Evolutionary conservation across 1,140 invertebrate genomes (phyloP).

Genomic region (Andricus grossulariae): DNA sequence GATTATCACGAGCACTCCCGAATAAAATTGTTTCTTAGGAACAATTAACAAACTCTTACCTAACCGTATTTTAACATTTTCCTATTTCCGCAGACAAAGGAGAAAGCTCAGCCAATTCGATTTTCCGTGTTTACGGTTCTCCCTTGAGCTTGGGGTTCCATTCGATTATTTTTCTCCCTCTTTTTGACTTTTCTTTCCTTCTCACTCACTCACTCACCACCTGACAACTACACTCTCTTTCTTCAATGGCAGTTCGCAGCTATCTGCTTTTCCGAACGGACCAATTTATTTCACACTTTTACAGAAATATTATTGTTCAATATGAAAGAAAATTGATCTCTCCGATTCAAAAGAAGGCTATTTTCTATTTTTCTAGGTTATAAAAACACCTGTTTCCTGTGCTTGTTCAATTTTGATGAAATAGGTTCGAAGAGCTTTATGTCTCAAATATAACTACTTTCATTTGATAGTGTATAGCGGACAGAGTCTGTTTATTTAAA

Average conservation of each 20-base stretch:
- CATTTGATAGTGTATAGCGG: too few species aligned
- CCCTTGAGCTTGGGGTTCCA: slow-evolving; percentile 27
- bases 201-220: slow-evolving; percentile 38
- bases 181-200: slow-evolving; percentile 42
- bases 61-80: slow-evolving; percentile 48
- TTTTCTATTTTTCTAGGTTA: too few species aligned
- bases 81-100: slow-evolving; percentile 52
- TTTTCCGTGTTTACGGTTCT: slow-evolving; percentile 33
- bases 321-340: too few species aligned
- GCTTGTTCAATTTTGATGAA: too few species aligned
- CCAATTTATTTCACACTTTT: too few species aligned
- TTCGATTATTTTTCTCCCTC: slow-evolving; percentile 33
- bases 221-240: slow-evolving; percentile 36
- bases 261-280: neutral
- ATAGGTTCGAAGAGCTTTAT: too few species aligned
- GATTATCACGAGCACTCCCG: neutral
- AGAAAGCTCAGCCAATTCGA: slow-evolving; percentile 48
- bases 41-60: neutral
- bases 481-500: too few species aligned
- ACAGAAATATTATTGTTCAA: too few species aligned
- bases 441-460: too few species aligned
- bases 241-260: slow-evolving; percentile 31
- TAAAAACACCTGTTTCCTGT: too few species aligned
- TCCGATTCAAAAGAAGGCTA: too few species aligned
- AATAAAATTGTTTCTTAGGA: neutral